phyloP scores from a whole-genome alignment of 2,888 invertebrate genomes.

The Nomada flava region DNA sequence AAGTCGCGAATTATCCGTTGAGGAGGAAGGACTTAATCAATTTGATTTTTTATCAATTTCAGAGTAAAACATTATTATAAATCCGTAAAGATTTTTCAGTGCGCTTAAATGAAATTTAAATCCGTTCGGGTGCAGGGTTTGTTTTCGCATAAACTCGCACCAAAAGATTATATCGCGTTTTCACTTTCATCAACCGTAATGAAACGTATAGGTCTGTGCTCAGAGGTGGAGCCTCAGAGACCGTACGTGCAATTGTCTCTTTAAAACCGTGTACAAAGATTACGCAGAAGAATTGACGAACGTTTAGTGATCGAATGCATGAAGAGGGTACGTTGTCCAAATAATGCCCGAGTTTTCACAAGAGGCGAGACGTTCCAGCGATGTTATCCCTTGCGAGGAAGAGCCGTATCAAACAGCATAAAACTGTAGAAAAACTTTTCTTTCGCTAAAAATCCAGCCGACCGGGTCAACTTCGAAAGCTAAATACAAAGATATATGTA shows the following conservation, averaged over 20 bases:
- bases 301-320: slow-evolving; percentile 9
- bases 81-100: not conserved
- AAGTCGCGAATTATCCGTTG: not conserved
- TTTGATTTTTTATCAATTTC: slow-evolving; percentile 49
- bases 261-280: not conserved
- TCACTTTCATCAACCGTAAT: slow-evolving; percentile 10
- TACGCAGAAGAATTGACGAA: slow-evolving; percentile 6
- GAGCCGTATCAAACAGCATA: not conserved
- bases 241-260: not conserved
- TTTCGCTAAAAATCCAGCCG: not conserved
- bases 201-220: slow-evolving; percentile 44
- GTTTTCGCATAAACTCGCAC: slow-evolving; percentile 17
- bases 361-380: slow-evolving; percentile 4
- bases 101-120: slow-evolving; percentile 10
- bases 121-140: slow-evolving; percentile 25
- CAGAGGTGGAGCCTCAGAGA: slow-evolving; percentile 12
- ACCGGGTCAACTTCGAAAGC: not conserved
- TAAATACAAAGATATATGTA: slow-evolving; percentile 6
- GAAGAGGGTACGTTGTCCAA: slow-evolving; percentile 3
- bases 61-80: slow-evolving; percentile 39
- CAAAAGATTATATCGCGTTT: slow-evolving; percentile 27
- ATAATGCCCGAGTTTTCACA: not conserved
- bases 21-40: slow-evolving; percentile 32
- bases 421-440: not conserved
- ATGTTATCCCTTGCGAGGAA: not conserved